These are phyloP conservation scores for Colletes latitarsis DNA, from an alignment of 1,140 invertebrate species.

Conservation along the genomic window DNA sequence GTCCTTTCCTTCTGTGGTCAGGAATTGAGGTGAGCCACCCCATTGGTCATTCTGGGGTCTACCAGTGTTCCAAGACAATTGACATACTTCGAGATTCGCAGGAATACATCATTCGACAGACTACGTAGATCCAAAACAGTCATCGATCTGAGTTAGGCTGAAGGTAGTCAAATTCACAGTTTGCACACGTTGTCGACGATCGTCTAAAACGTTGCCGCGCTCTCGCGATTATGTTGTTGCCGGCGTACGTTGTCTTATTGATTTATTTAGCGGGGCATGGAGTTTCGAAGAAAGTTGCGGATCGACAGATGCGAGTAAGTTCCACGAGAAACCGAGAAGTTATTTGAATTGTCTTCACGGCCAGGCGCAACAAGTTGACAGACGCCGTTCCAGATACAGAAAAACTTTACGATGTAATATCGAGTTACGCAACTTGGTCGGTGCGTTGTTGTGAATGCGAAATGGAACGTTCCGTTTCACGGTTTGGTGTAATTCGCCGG, in stretches of 20 bases:
- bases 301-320: conserved; percentile 15
- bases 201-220: not conserved
- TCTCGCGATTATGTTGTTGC: not conserved
- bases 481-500: conserved; percentile 5
- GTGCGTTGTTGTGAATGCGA: conserved; percentile 17
- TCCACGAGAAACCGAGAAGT: conserved; percentile 2
- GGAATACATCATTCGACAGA: too few species aligned
- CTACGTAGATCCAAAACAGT: too few species aligned
- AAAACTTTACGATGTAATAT: conserved; percentile 46
- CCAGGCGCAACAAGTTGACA: conserved; percentile 49
- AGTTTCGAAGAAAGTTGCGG: conserved; percentile 12
- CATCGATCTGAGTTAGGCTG: too few species aligned
- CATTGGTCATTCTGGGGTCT: not conserved
- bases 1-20: conserved; percentile 30
- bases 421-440: not conserved
- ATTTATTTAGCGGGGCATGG: conserved; percentile 6
- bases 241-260: not conserved
- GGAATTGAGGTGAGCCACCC: not conserved
- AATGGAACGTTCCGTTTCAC: conserved; percentile 5
- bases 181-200: not conserved
- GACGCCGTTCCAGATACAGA: conserved; percentile 41
- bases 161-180: not conserved
- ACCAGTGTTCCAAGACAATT: not conserved
- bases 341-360: conserved; percentile 46
- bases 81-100: not conserved